A percentile compares a stretch with the other conserved stretches of the same genome.
Evolutionary conservation across 2,113 vertebrate species (phyloP).

Genomic region (Neogobius melanostomus): DNA sequence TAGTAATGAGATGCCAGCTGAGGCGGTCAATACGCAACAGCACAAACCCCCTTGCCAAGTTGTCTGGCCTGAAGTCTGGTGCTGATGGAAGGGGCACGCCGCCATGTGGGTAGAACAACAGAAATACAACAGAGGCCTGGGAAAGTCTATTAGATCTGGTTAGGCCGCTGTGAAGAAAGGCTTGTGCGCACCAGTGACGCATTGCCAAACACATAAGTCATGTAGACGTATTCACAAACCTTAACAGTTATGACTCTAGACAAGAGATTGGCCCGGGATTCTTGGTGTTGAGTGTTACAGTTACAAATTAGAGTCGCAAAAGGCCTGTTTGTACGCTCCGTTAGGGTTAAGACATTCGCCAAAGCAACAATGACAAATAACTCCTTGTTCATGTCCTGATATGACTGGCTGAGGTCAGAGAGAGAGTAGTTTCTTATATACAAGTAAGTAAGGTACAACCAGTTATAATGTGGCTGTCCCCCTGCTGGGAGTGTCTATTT

Average conservation of each 20-base stretch:
- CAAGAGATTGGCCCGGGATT: conserved; percentile 23
- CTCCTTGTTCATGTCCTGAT: conserved; percentile 42
- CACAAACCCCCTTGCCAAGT: conserved; percentile 22
- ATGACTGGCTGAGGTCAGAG: conserved; percentile 45
- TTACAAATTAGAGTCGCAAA: conserved; percentile 28
- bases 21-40: conserved; percentile 19
- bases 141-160: conserved; percentile 43
- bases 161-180: conserved; percentile 19
- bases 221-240: conserved; percentile 28
- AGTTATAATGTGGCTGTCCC: conserved; percentile 6
- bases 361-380: conserved; percentile 27
- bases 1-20: conserved; percentile 48
- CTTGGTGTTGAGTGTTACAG: conserved; percentile 15
- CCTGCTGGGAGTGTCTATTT: conserved; percentile 16
- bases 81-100: conserved; percentile 15
- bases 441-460: neutral
- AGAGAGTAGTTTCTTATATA: conserved; percentile 10
- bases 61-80: conserved; percentile 32
- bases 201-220: conserved; percentile 17
- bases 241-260: conserved; percentile 26
- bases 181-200: conserved; percentile 15
- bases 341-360: conserved; percentile 7
- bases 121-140: conserved; percentile 30
- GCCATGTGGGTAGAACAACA: conserved; percentile 17
- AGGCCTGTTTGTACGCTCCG: conserved; percentile 9